phyloP scores from a whole-genome alignment of 1,140 invertebrate species.

The Centruroides sculpturatus region DNA sequence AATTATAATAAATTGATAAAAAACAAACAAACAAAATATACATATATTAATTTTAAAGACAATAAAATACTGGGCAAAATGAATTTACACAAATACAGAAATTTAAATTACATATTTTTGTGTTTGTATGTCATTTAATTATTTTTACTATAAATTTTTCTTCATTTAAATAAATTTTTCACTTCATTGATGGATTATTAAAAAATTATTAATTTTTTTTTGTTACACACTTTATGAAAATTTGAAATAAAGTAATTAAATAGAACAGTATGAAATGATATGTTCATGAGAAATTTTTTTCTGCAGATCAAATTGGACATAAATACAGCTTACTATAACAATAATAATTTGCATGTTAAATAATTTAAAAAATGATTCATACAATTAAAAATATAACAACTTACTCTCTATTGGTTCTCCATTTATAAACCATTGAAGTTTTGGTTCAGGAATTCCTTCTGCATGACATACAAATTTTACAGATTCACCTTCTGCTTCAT shows the following conservation, averaged over 20 bases:
- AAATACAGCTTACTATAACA: neutral
- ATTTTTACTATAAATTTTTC: too few relatives aligned
- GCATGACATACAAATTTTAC: constrained; percentile 77
- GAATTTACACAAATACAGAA: too few relatives aligned
- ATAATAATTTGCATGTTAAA: neutral
- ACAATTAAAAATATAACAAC: neutral
- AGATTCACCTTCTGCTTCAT: constrained; percentile 78
- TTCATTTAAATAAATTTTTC: too few relatives aligned
- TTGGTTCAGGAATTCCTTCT: constrained; percentile 68
- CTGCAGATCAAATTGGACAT: neutral
- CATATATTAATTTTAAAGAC: too few relatives aligned
- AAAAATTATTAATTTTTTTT: too few relatives aligned
- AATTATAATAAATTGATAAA: too few relatives aligned
- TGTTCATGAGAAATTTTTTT: neutral
- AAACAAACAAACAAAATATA: too few relatives aligned
- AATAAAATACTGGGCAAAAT: too few relatives aligned
- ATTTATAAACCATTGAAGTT: constrained; percentile 94
- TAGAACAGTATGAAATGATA: neutral
- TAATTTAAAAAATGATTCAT: neutral
- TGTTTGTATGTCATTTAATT: too few relatives aligned
- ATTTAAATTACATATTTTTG: too few relatives aligned
- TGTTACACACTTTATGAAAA: too few relatives aligned
- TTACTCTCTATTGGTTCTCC: constrained; percentile 56
- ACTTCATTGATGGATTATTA: too few relatives aligned
- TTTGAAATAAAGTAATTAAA: neutral